Evolutionary conservation across 2,113 vertebrate species (phyloP), one percentile per base, ranked within the genome.

Genomic region (Indri indri): DNA sequence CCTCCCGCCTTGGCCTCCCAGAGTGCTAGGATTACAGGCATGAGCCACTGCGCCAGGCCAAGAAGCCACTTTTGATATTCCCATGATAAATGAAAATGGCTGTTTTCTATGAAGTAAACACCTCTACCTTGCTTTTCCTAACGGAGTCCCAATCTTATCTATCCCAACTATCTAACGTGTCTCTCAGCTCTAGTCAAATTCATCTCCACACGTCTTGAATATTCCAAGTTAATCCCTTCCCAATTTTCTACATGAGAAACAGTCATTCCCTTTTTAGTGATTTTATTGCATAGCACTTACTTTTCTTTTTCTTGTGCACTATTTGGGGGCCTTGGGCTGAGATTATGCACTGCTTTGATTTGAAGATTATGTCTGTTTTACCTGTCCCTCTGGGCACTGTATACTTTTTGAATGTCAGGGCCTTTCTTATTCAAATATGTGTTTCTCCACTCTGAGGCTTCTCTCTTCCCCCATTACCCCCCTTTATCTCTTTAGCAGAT

Each of bases 311-410:
- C 27, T 89, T 65, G 45, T 79, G 54, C 23, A 79, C 47, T 83
- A 54, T 61, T 84, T 91, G 77, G 82, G 71, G 50, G 12, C 25
- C 32, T 83, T 82, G 37, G 34, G 52, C 68, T 88, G 47, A 83
- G 37, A 73, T 5, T n/a, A 57, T 59, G 25, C 68, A 59, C 22
- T 1, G 40, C 25, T 57, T 45, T 14, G 45, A 76, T 20, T 50
- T 91, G 77, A 88, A 88, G 42, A 61, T 37, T 54, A 90, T 54
- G 32, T 47, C 34, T 95, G 25, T 88, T 88, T 93, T 88, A 70
- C 40, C n/a, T 77, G 37, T 9, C 13, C 57, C 54, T 42, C 32
- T 42, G 52, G 14, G 52, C 5, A 40, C 13, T 66, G 47, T 54
- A 77, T 85, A 59, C 25, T 61, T 63, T 45, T 5, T 94, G 37